A percentile compares a stretch with the other conserved stretches of the same genome.
phyloP scores from a whole-genome alignment of 2,888 invertebrate species.

The Ypsolopha sequella region DNA sequence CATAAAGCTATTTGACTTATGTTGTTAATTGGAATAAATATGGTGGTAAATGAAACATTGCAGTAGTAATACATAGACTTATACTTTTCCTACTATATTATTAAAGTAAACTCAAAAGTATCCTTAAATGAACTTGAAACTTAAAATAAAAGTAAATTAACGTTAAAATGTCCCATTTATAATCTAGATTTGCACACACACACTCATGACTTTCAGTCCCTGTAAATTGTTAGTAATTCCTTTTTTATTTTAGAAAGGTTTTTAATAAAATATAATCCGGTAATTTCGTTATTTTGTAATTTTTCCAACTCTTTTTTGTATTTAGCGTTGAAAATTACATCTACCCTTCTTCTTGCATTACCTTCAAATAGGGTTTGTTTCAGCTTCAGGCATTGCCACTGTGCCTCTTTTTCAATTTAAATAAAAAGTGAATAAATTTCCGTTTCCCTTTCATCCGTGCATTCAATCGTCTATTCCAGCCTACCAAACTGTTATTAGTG shows the following conservation, averaged over 20 bases:
- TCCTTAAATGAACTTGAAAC: too few relatives aligned
- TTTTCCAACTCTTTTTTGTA: neutral
- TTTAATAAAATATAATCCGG: neutral
- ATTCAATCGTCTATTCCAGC: neutral
- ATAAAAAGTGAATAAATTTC: neutral
- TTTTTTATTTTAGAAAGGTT: conserved; percentile 1
- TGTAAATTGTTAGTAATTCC: too few relatives aligned
- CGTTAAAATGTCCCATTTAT: too few relatives aligned
- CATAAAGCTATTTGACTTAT: too few relatives aligned
- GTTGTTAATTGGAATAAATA: too few relatives aligned
- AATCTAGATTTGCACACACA: too few relatives aligned
- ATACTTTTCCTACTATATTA: too few relatives aligned
- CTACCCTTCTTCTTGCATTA: conserved; percentile 2
- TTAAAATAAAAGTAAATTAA: too few relatives aligned
- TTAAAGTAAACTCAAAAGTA: too few relatives aligned
- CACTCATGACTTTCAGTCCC: too few relatives aligned
- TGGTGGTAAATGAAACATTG: too few relatives aligned
- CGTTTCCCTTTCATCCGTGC: neutral
- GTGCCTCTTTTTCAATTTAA: conserved; percentile 4
- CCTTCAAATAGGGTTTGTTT: conserved; percentile 4
- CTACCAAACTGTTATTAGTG: neutral
- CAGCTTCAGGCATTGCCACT: conserved; percentile 4
- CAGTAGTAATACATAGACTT: too few relatives aligned
- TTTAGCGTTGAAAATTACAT: conserved; percentile 3
- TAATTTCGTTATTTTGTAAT: neutral